Conservation (phyloP, 2,113 vertebrate species). For the Misgurnus mizolepis region DNA sequence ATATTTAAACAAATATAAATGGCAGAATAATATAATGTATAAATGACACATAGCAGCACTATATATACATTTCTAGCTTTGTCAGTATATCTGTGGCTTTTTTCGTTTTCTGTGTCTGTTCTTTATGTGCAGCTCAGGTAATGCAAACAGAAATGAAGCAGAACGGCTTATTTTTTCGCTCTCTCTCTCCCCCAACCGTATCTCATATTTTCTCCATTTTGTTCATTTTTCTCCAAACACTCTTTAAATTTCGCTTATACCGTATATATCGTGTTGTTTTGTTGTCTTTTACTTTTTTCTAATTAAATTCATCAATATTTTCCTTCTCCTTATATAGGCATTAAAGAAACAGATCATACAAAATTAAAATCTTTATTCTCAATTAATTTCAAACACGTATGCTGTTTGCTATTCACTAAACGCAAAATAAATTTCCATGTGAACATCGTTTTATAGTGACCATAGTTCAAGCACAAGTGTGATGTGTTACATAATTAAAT, state of each 20-base stretch:
- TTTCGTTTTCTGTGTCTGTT: constrained; percentile 20
- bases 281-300: background rate
- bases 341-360: background rate
- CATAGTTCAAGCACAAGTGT: too few species aligned
- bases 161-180: constrained; percentile 45
- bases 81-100: constrained; percentile 32
- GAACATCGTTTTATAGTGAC: too few species aligned
- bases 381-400: background rate
- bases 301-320: background rate
- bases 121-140: constrained; percentile 54
- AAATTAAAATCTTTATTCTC: background rate
- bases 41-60: too few species aligned
- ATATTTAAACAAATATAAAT: too few species aligned
- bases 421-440: too few species aligned
- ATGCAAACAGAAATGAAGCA: constrained; percentile 69
- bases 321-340: background rate
- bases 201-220: background rate
- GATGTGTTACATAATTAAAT: too few species aligned
- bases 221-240: background rate
- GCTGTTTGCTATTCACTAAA: background rate
- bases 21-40: too few species aligned
- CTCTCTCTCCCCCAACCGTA: constrained; percentile 16
- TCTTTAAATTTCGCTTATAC: background rate
- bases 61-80: constrained; percentile 9
- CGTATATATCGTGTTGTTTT: background rate